Evolutionary conservation across 2,113 vertebrate species (phyloP).

Genomic region (Pagrus major): DNA sequence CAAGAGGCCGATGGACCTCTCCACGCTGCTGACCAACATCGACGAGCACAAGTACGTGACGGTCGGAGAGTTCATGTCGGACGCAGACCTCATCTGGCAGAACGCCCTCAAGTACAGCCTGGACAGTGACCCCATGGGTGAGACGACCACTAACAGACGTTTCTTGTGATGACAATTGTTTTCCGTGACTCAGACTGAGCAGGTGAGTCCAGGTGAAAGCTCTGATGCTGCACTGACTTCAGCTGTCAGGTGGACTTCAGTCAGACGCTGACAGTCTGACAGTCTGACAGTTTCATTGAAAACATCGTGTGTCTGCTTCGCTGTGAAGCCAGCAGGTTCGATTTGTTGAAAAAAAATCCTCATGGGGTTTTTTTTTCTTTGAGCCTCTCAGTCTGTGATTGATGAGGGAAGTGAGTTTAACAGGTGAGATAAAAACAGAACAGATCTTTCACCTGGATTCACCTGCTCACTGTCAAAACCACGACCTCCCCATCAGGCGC

Average conservation of each 20-base stretch:
- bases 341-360: neutral
- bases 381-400: neutral
- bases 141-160: neutral
- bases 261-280: neutral
- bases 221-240: neutral
- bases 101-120: slow-evolving; percentile 94
- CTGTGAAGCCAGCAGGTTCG: neutral
- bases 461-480: neutral
- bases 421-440: neutral
- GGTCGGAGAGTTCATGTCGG: slow-evolving; percentile 87
- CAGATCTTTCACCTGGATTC: neutral
- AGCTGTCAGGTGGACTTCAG: neutral
- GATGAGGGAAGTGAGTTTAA: neutral
- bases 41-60: slow-evolving; percentile 90
- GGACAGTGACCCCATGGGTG: slow-evolving; percentile 89
- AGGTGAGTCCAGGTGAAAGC: neutral
- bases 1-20: slow-evolving; percentile 93
- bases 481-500: neutral
- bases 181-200: neutral
- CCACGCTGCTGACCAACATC: slow-evolving; percentile 90
- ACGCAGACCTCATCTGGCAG: slow-evolving; percentile 92
- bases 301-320: neutral
- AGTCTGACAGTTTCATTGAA: neutral
- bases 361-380: neutral
- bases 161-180: too few species aligned